A percentile compares a stretch with the other conserved stretches of the same genome.
These are phyloP conservation scores for Gasterosteus aculeatus DNA, from an alignment of 2,113 vertebrate genomes.

Conservation along the genomic window DNA sequence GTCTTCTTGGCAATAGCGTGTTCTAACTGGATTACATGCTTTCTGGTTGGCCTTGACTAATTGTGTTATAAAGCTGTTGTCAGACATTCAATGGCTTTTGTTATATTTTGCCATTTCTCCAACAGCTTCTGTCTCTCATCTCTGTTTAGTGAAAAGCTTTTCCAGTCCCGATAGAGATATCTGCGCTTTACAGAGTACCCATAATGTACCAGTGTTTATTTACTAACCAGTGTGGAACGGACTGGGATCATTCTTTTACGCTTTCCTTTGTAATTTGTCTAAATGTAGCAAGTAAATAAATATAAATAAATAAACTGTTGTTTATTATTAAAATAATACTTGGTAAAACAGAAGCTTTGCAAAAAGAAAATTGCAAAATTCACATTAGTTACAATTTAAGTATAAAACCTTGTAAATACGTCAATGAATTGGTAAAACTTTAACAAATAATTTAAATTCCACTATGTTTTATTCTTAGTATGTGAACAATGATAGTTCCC, in stretches of 20 bases:
- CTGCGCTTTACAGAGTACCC: neutral
- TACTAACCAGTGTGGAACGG: neutral
- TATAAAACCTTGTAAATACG: neutral
- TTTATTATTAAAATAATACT: neutral
- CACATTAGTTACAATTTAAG: neutral
- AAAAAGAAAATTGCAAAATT: neutral
- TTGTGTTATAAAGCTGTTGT: conserved; percentile 60
- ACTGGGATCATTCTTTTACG: neutral
- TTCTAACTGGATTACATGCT: conserved; percentile 72
- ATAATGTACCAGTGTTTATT: too few species aligned
- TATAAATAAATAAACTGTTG: neutral
- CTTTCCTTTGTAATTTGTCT: neutral
- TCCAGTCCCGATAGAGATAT: neutral
- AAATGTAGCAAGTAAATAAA: neutral
- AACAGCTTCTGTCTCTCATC: conserved; percentile 3
- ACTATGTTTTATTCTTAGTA: too few species aligned
- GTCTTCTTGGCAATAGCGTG: conserved; percentile 18
- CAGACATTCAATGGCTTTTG: conserved; percentile 59
- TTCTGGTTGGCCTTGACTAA: conserved; percentile 62
- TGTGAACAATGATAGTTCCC: neutral
- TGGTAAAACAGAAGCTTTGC: neutral
- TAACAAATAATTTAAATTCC: neutral
- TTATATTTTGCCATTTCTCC: conserved; percentile 25
- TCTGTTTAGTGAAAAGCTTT: neutral
- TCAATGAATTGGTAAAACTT: neutral